Evolutionary conservation across 2,797 vertebrate genomes (phyloP).

Genomic region (Rhinoraja longicauda): DNA sequence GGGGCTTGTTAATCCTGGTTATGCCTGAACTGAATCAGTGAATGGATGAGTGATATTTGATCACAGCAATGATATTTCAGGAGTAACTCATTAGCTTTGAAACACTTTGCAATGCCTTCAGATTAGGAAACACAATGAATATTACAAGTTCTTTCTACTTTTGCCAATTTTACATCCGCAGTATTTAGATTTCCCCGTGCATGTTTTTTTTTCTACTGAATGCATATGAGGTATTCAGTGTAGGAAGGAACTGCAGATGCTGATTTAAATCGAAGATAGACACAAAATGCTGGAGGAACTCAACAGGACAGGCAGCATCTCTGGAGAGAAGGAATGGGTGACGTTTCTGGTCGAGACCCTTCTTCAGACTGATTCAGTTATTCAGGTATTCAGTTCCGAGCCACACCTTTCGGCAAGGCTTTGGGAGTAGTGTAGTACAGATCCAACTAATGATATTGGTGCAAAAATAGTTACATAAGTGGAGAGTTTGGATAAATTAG

Average conservation of each 20-base stretch:
- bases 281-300: too few species aligned
- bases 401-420: background rate
- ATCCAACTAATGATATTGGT: background rate
- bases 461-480: background rate
- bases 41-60: background rate
- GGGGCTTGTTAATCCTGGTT: background rate
- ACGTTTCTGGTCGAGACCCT: too few species aligned
- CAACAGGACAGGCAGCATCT: too few species aligned
- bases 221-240: background rate
- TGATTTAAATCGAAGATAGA: too few species aligned
- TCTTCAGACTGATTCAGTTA: too few species aligned
- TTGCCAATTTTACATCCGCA: slow-evolving; percentile 10
- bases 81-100: background rate
- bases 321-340: too few species aligned
- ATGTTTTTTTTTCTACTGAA: background rate
- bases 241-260: too few species aligned
- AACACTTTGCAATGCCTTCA: background rate
- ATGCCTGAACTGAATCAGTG: background rate
- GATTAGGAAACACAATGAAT: background rate
- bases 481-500: background rate
- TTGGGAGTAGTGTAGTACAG: background rate
- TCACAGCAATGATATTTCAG: slow-evolving; percentile 5
- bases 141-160: background rate
- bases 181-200: slow-evolving; percentile 8
- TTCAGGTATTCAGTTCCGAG: background rate